phyloP scores from a whole-genome alignment of 2,797 vertebrate species.

The Tadarida brasiliensis region DNA sequence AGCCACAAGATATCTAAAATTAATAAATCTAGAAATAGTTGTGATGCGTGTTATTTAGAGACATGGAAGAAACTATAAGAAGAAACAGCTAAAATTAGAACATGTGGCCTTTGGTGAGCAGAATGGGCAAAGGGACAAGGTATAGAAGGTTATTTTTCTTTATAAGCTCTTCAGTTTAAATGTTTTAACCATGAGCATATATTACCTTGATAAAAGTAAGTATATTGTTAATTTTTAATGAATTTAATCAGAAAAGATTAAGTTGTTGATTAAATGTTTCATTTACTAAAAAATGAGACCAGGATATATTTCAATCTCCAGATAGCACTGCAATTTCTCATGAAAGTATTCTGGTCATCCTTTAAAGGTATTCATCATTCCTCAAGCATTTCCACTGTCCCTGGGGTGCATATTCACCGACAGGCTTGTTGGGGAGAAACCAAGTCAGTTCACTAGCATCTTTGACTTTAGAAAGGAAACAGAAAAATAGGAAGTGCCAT shows the following conservation, averaged over 20 bases:
- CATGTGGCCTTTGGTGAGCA: background rate
- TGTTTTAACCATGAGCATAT: background rate
- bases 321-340: background rate
- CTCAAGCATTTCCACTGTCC: background rate
- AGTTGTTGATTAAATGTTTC: slow-evolving; percentile 20
- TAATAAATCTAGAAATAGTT: slow-evolving; percentile 30
- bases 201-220: slow-evolving; percentile 45
- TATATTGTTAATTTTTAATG: slow-evolving; percentile 48
- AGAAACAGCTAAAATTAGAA: slow-evolving; percentile 25
- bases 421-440: background rate
- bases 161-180: background rate
- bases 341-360: background rate
- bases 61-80: background rate
- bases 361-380: background rate
- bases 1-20: slow-evolving; percentile 1
- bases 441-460: background rate
- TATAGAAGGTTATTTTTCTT: background rate
- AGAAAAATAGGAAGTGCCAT: background rate
- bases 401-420: background rate
- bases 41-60: background rate
- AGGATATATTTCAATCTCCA: slow-evolving; percentile 8
- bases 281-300: background rate
- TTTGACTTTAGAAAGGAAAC: background rate
- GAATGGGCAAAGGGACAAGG: background rate
- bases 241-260: slow-evolving; percentile 12